These are phyloP conservation scores for Julus scandinavius DNA, from an alignment of 2,888 invertebrate genomes.

Conservation along the genomic window DNA sequence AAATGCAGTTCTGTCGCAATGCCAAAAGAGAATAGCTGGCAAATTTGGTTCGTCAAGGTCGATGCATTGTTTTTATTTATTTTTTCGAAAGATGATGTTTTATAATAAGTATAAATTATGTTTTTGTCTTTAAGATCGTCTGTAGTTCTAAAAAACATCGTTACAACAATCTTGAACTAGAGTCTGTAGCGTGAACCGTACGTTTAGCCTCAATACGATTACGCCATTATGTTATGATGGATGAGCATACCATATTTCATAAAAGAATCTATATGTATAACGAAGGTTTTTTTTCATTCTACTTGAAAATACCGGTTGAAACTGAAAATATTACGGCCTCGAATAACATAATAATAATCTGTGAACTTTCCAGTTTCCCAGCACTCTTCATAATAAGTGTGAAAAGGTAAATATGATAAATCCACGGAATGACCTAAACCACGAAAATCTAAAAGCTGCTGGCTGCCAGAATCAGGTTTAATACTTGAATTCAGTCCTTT, in stretches of 20 bases:
- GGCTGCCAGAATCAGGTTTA: constrained; percentile 25
- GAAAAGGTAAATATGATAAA: constrained; percentile 39
- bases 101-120: too few relatives aligned
- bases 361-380: constrained; percentile 43
- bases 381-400: background rate
- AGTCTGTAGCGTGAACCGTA: background rate
- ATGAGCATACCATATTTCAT: background rate
- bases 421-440: constrained; percentile 28
- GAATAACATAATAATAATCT: background rate
- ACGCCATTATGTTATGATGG: background rate
- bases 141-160: background rate
- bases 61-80: too few relatives aligned
- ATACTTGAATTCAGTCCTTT: constrained; percentile 27
- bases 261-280: constrained; percentile 10
- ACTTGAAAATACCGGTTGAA: constrained; percentile 21
- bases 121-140: too few relatives aligned
- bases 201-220: constrained; percentile 3
- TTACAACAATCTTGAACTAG: background rate
- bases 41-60: too few relatives aligned
- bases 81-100: too few relatives aligned
- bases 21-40: too few relatives aligned
- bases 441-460: background rate
- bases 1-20: too few relatives aligned
- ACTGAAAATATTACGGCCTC: constrained; percentile 7
- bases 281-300: background rate